These are phyloP conservation scores for Tiliacea aurago DNA, from an alignment of 2,888 invertebrate species.

Conservation along the genomic window DNA sequence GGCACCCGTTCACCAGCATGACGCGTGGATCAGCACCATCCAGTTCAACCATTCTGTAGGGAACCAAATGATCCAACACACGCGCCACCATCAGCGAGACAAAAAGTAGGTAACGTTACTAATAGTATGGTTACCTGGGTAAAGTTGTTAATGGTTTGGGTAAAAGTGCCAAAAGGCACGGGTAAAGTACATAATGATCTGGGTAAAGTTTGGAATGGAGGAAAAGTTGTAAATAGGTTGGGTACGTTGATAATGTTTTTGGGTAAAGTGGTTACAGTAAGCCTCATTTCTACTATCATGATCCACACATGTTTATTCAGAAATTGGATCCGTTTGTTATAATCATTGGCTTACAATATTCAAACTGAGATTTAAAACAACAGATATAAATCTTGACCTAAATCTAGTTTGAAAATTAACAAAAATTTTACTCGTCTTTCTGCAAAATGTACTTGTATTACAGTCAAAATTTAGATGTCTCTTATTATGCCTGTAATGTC, in stretches of 20 bases:
- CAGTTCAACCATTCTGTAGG: too few relatives aligned
- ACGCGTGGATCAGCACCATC: too few relatives aligned
- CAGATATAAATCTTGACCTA: not conserved
- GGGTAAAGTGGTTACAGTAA: conserved; percentile 1
- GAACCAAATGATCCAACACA: too few relatives aligned
- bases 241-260: not conserved
- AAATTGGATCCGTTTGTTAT: conserved; percentile 84
- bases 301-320: conserved; percentile 71
- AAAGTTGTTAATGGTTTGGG: not conserved
- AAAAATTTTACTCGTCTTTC: too few relatives aligned
- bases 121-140: too few relatives aligned
- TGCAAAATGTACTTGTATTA: too few relatives aligned
- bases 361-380: not conserved
- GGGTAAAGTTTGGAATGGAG: not conserved
- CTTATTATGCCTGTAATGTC: not conserved
- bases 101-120: too few relatives aligned
- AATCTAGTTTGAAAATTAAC: not conserved
- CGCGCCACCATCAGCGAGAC: too few relatives aligned
- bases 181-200: not conserved
- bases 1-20: too few relatives aligned
- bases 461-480: not conserved
- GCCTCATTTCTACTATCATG: conserved; percentile 64
- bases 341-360: conserved; percentile 73
- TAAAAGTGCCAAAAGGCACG: not conserved
- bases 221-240: not conserved